These are phyloP conservation scores for Ornithoptera priamus DNA, from an alignment of 2,888 invertebrate genomes.

Conservation along the genomic window DNA sequence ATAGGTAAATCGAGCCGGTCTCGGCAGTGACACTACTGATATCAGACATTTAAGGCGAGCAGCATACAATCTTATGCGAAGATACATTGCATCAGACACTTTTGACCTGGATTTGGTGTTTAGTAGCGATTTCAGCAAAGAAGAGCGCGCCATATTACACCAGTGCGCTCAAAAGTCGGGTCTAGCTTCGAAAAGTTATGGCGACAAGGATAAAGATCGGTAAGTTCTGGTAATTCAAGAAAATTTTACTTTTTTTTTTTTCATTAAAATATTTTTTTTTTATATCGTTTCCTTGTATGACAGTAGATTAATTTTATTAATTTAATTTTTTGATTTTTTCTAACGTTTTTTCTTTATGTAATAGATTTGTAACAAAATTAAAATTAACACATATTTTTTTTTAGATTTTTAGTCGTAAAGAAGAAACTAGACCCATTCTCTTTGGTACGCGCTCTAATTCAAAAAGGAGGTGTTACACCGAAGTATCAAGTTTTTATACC, in stretches of 20 bases:
- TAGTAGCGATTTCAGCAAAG: conserved; percentile 81
- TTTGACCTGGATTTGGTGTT: conserved; percentile 80
- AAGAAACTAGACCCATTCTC: conserved; percentile 67
- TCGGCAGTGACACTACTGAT: conserved; percentile 49
- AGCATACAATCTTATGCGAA: conserved; percentile 52
- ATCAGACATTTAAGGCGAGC: conserved; percentile 47
- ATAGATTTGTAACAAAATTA: too few relatives aligned
- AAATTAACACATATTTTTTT: conserved; percentile 5
- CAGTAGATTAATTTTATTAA: too few relatives aligned
- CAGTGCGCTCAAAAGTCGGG: conserved; percentile 68
- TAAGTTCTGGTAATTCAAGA: neutral
- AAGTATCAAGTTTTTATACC: conserved; percentile 70
- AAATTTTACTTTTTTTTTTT: neutral
- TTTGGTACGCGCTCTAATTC: conserved; percentile 53
- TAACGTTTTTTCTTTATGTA: too few relatives aligned
- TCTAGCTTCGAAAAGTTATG: conserved; percentile 75
- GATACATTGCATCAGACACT: conserved; percentile 56
- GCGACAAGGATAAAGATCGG: conserved; percentile 54
- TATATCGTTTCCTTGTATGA: too few relatives aligned
- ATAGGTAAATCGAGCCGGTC: conserved; percentile 65
- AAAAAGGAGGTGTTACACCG: conserved; percentile 61
- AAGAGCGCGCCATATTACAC: conserved; percentile 82
- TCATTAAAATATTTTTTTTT: too few relatives aligned
- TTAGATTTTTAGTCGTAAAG: conserved; percentile 67
- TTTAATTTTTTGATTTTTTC: too few relatives aligned